Conservation (phyloP, 1,140 invertebrate genomes). For the Magallana angulata region DNA sequence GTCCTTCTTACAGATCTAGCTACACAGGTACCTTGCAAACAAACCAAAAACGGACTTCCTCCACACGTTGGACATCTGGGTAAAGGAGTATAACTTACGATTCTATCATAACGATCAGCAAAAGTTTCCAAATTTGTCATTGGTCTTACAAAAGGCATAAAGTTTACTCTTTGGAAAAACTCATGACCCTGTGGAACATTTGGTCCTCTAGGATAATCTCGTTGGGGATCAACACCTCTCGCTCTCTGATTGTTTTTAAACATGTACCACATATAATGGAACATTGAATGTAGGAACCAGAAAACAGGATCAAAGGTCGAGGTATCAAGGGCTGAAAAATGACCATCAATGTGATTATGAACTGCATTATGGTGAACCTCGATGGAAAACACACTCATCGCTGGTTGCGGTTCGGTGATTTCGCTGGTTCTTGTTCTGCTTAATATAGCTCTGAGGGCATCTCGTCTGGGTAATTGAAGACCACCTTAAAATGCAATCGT, state of each 20-base stretch:
- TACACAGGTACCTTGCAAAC: conserved; percentile 8
- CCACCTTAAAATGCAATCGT: not conserved
- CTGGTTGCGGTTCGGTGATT: conserved; percentile 20
- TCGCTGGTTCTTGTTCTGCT: conserved; percentile 18
- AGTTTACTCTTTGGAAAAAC: conserved; percentile 19
- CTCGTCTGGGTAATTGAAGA: not conserved
- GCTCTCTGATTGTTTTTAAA: conserved; percentile 34
- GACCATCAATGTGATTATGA: conserved; percentile 15
- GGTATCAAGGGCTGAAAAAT: not conserved
- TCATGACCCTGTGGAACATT: conserved; percentile 31
- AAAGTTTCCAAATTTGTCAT: conserved; percentile 57
- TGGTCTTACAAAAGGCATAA: conserved; percentile 40
- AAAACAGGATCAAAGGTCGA: conserved; percentile 16
- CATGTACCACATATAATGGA: conserved; percentile 33
- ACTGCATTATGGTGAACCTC: conserved; percentile 48
- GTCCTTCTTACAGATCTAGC: not conserved
- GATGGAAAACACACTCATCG: conserved; percentile 36
- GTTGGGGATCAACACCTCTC: conserved; percentile 18
- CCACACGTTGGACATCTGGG: conserved; percentile 44
- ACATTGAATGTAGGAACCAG: conserved; percentile 74
- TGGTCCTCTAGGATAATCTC: conserved; percentile 34
- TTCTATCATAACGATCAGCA: conserved; percentile 51
- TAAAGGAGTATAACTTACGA: conserved; percentile 51
- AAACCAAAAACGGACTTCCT: not conserved
- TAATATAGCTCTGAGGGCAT: conserved; percentile 20